These are phyloP conservation scores for Acrossocheilus wenchowensis DNA, from an alignment of 2,797 vertebrate species.

Conservation along the genomic window DNA sequence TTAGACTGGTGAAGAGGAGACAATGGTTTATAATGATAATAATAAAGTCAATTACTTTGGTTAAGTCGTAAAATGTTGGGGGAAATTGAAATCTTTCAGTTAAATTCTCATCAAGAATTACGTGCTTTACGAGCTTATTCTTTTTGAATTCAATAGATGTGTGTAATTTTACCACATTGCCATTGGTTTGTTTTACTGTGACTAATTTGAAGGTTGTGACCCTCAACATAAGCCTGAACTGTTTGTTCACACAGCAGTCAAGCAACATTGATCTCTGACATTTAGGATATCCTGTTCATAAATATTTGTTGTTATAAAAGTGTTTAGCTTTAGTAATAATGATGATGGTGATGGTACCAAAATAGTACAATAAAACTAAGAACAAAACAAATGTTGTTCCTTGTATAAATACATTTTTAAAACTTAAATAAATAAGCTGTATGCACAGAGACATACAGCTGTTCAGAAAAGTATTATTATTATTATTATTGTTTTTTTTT, in stretches of 20 bases:
- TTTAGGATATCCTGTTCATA: constrained; percentile 3
- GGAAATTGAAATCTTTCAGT: neutral
- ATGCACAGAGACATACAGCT: neutral
- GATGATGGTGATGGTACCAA: neutral
- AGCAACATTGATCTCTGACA: neutral
- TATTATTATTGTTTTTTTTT: too few species aligned
- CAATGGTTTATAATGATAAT: neutral
- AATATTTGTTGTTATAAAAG: neutral
- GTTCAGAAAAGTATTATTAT: neutral
- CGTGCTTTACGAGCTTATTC: neutral
- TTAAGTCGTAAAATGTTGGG: neutral
- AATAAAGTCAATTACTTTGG: neutral
- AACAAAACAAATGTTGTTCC: neutral
- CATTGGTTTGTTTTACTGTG: neutral
- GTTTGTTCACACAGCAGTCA: neutral
- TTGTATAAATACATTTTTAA: neutral
- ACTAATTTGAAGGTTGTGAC: constrained; percentile 31
- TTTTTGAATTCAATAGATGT: neutral
- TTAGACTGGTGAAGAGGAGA: neutral
- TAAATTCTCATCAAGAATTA: neutral
- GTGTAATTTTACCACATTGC: neutral
- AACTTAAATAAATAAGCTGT: neutral
- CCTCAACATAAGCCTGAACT: constrained; percentile 19
- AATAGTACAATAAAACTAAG: neutral
- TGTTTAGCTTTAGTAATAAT: neutral